Percentiles rank a stretch among this genome's conserved stretches.
These are phyloP conservation scores for Stegodyphus mimosarum DNA, from an alignment of 1,140 invertebrate species.

Conservation along the genomic window DNA sequence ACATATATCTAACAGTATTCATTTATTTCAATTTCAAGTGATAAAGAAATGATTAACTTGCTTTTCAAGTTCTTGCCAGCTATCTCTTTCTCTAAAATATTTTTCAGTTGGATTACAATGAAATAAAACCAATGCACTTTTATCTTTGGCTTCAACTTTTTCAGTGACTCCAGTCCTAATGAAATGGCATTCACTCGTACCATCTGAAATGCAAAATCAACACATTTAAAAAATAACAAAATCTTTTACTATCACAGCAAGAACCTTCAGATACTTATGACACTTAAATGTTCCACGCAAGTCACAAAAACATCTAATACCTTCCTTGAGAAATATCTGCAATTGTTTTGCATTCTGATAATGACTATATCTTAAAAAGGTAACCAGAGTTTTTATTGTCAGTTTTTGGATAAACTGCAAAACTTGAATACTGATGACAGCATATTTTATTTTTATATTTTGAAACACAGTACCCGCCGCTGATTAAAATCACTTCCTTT, in stretches of 20 bases:
- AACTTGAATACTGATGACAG: no score
- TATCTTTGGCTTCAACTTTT: constrained; percentile 29
- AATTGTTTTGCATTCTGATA: no score
- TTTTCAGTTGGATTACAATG: constrained; percentile 7
- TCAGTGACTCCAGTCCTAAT: constrained; percentile 44
- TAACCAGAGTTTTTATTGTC: no score
- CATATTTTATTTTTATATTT: no score
- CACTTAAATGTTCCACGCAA: neutral
- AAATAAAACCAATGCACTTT: constrained; percentile 15
- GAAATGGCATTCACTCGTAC: constrained; percentile 13
- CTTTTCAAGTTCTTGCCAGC: constrained; percentile 58
- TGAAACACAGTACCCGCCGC: no score
- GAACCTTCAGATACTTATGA: neutral
- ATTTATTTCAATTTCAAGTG: no score
- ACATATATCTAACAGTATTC: no score
- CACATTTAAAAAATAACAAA: neutral
- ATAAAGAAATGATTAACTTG: neutral
- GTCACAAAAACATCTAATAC: neutral
- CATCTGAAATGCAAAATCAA: constrained; percentile 15
- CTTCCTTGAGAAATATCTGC: no score
- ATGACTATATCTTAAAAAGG: no score
- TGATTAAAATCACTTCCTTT: no score
- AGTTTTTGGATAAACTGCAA: no score
- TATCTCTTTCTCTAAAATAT: constrained; percentile 49
- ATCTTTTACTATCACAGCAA: neutral